Evolutionary conservation across 2,888 invertebrate species (phyloP), one percentile per base, ranked within the genome.

Genomic region (Trachelus stipa): DNA sequence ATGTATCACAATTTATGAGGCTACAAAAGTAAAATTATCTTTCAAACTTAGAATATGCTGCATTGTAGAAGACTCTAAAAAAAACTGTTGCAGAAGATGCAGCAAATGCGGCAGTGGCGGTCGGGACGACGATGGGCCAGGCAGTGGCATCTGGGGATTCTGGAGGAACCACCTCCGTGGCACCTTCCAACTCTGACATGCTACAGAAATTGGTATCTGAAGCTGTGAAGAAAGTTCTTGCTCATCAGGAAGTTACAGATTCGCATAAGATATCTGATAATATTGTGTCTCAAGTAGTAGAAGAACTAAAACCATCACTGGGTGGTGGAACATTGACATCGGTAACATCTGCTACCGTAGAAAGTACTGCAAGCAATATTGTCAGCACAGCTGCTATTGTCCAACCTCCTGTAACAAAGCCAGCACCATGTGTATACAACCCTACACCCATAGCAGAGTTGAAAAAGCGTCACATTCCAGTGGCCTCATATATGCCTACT

Each of bases 361-460:
- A 81, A 34, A 80, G 69, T 15, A 31, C 73, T 15, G n/a, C 76
- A 0, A 23, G 81, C 0, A 76, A 69, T 33, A 68, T 81, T 9
- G 77, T 83, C 31, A 85, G 87, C 4, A 84, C 86, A 77, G 83
- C 84, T 74, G 71, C 81, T 6, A 81, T 85, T 12, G 86, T 88
- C 33, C 89, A 91, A 12, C 83, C 90, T n/a, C 80, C 88, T 31
- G 85, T 88, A 30, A 83, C 85, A 1, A 89, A 87, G 69, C 81
- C 88, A 3, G 82, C 85, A 4, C 81, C 88, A 12, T 90, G 89
- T 73, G 89, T 90, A 34, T 95, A 95, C 86, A 94, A 94, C 87
- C 95, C 95, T 34, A 95, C 95, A 3, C 95, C 95, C 0, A 95
- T 95, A 87, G 91, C 94, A 0, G 94, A 95, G 90, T 90, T 95